Base-by-base conservation (phyloP, 2,888 invertebrate species). In the Baccha elongata region DNA sequence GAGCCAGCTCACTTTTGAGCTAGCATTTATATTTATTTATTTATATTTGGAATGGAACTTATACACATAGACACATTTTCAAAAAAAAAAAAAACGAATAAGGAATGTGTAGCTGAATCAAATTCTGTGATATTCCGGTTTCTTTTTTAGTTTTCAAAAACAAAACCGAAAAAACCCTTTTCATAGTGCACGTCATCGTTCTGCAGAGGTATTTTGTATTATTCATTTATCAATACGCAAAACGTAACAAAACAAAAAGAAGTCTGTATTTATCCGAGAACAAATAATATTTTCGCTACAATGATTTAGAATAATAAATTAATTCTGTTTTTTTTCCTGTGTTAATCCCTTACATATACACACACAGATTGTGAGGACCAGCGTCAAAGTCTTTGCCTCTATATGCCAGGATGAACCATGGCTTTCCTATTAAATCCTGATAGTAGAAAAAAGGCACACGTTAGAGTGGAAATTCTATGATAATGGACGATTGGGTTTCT, bases 401-500 rank as follows among this genome's bases (percentile, higher is more conserved):
- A n/a, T 32, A 23, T 42, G 10, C 8, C 19, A 42, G 29, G 8
- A 32, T 7, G 8, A 32, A 32, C 29, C 29, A 8, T 32, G 7
- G 8, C 8, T 32, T 32, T 17, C 42, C 7, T 42, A 42, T 42
- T 1, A 32, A 8, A 17, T 42, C 10, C 19, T 17, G 19, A 11
- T 17, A 17, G n/a, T 17, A 6, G 15, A 42, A 19, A 53, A 64
- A 62, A 68, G 62, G 62, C 53, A 76, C 69, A 68, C 52, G 35
- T 37, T 42, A 52, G 42, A 60, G 37, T 62, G 37, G 40, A 75
- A 76, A 69, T 21, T 37, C 44, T 42, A 21, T 60, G 62, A 69
- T 46, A 46, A 76, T 64, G 53, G 62, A 62, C 75, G 76, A 76
- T 69, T 69, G 76, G 69, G 52, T 76, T 76, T 76, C 62, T 53